Evolutionary conservation across 2,888 invertebrate genomes (phyloP).

Genomic region (Drosophila prolongata): DNA sequence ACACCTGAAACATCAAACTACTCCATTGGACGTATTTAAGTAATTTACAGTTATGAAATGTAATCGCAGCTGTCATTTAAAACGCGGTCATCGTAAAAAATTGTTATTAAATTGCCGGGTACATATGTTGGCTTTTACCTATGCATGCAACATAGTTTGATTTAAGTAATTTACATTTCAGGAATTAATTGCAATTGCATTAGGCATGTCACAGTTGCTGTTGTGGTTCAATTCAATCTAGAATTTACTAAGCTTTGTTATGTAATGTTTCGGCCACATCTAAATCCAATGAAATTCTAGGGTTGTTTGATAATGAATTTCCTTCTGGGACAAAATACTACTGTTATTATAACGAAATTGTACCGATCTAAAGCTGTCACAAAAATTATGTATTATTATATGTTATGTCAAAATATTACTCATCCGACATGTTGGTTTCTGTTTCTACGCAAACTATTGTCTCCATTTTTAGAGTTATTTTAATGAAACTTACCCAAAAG

Average conservation of each 20-base stretch:
- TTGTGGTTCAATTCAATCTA: neutral
- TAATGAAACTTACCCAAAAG: too few species aligned
- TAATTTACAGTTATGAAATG: slow-evolving; percentile 6
- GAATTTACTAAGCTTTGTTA: neutral
- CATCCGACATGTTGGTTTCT: too few species aligned
- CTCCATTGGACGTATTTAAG: neutral
- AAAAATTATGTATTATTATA: too few species aligned
- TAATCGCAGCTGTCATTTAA: neutral
- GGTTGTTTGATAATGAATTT: too few species aligned
- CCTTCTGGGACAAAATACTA: too few species aligned
- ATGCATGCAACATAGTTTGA: neutral
- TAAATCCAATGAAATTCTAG: too few species aligned
- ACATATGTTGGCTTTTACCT: neutral
- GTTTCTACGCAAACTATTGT: too few species aligned
- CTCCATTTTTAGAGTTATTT: too few species aligned
- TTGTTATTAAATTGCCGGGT: slow-evolving; percentile 5
- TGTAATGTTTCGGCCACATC: too few species aligned
- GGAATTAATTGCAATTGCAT: neutral
- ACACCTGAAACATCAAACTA: neutral
- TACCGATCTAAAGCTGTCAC: too few species aligned
- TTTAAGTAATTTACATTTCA: neutral
- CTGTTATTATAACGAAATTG: too few species aligned
- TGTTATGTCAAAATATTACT: too few species aligned
- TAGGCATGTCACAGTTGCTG: neutral
- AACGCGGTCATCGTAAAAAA: neutral